Percentiles rank a stretch among this genome's conserved stretches.
These are phyloP conservation scores for Neoarius graeffei DNA, from an alignment of 2,113 vertebrate genomes.

Conservation along the genomic window DNA sequence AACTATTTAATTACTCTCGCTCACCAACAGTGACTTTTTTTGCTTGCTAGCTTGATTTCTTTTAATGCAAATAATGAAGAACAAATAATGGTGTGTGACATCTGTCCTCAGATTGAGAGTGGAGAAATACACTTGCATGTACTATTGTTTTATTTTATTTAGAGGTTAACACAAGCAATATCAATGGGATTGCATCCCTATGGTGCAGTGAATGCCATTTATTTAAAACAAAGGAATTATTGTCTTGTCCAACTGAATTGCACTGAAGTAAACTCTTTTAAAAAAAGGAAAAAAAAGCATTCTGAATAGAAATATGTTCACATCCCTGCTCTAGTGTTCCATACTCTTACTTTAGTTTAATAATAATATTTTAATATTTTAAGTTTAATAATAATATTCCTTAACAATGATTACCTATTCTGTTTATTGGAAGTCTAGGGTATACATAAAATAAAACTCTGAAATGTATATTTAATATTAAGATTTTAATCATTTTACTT, in stretches of 20 bases:
- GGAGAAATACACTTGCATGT: neutral
- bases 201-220: neutral
- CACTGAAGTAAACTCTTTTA: neutral
- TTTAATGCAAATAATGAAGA: constrained; percentile 6
- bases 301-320: neutral
- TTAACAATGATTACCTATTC: too few relatives aligned
- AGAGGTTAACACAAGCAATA: neutral
- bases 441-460: neutral
- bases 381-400: too few relatives aligned
- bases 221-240: neutral
- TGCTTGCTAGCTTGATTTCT: neutral
- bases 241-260: neutral
- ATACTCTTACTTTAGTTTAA: neutral
- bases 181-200: neutral
- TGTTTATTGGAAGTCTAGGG: neutral
- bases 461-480: neutral
- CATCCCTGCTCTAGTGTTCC: neutral
- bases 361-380: too few relatives aligned
- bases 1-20: constrained; percentile 1
- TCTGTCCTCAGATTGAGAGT: neutral
- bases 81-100: neutral
- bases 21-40: neutral
- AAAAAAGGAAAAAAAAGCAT: neutral
- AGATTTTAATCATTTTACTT: neutral
- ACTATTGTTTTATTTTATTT: neutral